Percentiles rank a stretch among this genome's conserved stretches.
Conservation (phyloP, 2,113 vertebrate genomes). For the Noturus placidus region DNA sequence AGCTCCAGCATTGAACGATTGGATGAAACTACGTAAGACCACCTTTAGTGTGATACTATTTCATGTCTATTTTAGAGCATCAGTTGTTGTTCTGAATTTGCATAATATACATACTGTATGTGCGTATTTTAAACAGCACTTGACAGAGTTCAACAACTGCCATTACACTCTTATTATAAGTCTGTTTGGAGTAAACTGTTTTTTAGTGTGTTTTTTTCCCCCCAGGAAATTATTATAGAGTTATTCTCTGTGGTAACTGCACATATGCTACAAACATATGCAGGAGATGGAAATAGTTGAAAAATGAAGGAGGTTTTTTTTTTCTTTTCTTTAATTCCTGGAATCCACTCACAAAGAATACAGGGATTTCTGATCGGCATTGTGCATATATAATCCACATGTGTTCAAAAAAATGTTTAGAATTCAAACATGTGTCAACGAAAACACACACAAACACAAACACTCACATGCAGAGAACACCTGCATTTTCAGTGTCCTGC, state of each 20-base stretch:
- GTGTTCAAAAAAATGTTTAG: background rate
- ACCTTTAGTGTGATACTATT: background rate
- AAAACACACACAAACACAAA: background rate
- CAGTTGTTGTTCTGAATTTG: background rate
- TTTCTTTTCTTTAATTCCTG: background rate
- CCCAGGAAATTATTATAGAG: background rate
- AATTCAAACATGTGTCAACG: background rate
- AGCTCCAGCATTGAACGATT: background rate
- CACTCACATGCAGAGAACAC: background rate
- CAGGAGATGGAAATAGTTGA: background rate
- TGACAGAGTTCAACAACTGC: background rate
- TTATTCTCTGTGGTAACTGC: background rate
- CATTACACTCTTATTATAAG: background rate
- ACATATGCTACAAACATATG: slow-evolving; percentile 9
- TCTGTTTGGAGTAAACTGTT: background rate
- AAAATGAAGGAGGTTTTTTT: background rate
- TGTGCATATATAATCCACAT: background rate
- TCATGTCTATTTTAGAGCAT: background rate
- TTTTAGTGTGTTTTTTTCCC: background rate
- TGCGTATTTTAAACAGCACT: background rate
- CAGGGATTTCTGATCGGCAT: slow-evolving; percentile 13
- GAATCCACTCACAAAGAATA: background rate
- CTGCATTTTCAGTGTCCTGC: background rate
- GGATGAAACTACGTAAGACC: background rate
- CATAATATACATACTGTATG: too few species aligned